Base-by-base conservation (phyloP, 2,113 vertebrate species). In the Atlantisia rogersi region DNA sequence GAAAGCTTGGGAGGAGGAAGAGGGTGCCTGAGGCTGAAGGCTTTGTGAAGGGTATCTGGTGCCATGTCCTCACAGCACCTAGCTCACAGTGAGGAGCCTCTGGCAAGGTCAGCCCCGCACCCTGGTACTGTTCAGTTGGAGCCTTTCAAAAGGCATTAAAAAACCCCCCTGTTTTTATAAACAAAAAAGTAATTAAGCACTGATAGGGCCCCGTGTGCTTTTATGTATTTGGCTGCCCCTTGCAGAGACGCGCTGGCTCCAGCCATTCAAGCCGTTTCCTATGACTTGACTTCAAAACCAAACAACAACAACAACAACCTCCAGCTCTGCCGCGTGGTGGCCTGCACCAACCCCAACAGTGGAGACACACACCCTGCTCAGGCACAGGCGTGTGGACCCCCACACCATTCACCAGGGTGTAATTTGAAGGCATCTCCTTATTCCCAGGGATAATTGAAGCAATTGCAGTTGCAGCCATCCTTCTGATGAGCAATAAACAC, bases 221-320 rank as follows among this genome's bases (percentile, higher is more conserved):
- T 95, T 92, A 73, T 70, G 18, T 74, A 12, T 67, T 71, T 80
- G 70, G 64, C 92, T 60, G 65, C 60, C 70, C 44, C 68, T 92
- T 4, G 35, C 93, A 90, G 92, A 93, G 95, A 93, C 53, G 4
- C 53, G 63, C 94, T 92, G 95, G 90, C 97, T 97, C 96, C 97
- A 92, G 90, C 67, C 70, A 52, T 94, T 94, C 68, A 81, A 87
- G 77, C 6, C 0, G 84, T 48, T 97, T 97, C 95, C 96, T 95
- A 92, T 62, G 50, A 32, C 77, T 88, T 44, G 71, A 84, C 86
- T 96, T 96, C 65, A 87, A 94, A 91, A 70, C 65, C 76, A 55
- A 58, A 39, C 71, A 62, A 1, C 69, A 46, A 10, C 92, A 75
- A 11, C 14, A 20, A 11, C 12, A 17, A 40, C 46, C 55, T 77